Percentiles rank a stretch among this genome's conserved stretches.
Conservation (phyloP, 2,888 invertebrate genomes). For the Tenthredo distinguenda region DNA sequence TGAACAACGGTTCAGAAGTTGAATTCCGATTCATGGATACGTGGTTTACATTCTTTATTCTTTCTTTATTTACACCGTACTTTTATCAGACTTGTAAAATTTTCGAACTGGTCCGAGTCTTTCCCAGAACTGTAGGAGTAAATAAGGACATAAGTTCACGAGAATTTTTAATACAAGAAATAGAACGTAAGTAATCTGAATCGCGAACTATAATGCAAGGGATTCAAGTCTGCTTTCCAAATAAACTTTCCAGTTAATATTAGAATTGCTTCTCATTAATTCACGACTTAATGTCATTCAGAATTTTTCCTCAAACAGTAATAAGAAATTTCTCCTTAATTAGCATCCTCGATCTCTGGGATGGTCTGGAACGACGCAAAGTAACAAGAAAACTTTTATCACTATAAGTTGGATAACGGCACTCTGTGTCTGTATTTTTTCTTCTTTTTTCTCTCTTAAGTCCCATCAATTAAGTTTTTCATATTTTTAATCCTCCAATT, state of each 20-base stretch:
- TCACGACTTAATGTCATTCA: not conserved
- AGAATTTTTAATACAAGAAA: not conserved
- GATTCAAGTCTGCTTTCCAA: not conserved
- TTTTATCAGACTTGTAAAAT: constrained; percentile 4
- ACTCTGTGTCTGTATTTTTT: not conserved
- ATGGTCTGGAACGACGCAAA: not conserved
- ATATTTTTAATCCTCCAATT: not conserved
- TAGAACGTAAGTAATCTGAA: not conserved
- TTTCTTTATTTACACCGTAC: not conserved
- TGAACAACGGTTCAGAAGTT: not conserved
- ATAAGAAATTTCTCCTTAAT: not conserved
- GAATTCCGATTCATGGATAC: not conserved
- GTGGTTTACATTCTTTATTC: not conserved
- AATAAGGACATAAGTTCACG: not conserved
- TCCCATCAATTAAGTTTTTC: too few relatives aligned
- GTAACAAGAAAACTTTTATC: not conserved
- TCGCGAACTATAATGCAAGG: constrained; percentile 12
- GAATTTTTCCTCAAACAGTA: not conserved
- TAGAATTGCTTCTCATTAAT: constrained; percentile 25
- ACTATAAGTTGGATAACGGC: not conserved
- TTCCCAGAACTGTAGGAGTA: not conserved
- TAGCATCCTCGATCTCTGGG: not conserved
- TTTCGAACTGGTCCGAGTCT: not conserved
- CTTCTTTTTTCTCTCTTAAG: too few relatives aligned
- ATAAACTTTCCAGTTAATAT: constrained; percentile 9